phyloP scores from a whole-genome alignment of 2,888 invertebrate species.

The Yponomeuta cagnagella region DNA sequence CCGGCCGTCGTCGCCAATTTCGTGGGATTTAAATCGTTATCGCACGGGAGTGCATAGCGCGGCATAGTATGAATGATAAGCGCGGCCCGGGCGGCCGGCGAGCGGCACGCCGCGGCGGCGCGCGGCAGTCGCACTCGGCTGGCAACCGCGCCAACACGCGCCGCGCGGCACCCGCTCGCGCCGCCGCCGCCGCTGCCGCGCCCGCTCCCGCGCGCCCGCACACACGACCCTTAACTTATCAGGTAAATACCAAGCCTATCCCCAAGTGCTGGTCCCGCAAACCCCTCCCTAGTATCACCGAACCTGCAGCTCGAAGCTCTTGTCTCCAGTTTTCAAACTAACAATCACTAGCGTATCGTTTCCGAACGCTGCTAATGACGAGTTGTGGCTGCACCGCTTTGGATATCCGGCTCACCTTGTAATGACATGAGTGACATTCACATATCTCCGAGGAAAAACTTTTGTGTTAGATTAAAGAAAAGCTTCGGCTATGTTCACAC shows the following conservation, averaged over 20 bases:
- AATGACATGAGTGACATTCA: slow-evolving; percentile 11
- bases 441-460: background rate
- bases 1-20: slow-evolving; percentile 4
- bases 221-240: slow-evolving; percentile 33
- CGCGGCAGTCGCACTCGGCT: slow-evolving; percentile 62
- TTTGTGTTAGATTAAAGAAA: background rate
- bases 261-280: background rate
- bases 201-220: slow-evolving; percentile 40
- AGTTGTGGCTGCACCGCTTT: background rate
- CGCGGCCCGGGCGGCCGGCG: slow-evolving; percentile 39
- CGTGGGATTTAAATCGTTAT: slow-evolving; percentile 49
- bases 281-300: background rate
- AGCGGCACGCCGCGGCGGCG: slow-evolving; percentile 34
- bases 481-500: background rate
- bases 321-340: background rate
- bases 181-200: slow-evolving; percentile 41
- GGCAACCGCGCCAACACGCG: slow-evolving; percentile 69
- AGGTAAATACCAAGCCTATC: slow-evolving; percentile 42
- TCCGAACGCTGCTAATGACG: background rate
- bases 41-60: slow-evolving; percentile 26
- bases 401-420: slow-evolving; percentile 9
- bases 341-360: background rate
- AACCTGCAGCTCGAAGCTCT: background rate
- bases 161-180: slow-evolving; percentile 44
- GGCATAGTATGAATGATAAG: slow-evolving; percentile 58